phyloP scores from a whole-genome alignment of 2,888 invertebrate species.

The Stenodema calcarata region DNA sequence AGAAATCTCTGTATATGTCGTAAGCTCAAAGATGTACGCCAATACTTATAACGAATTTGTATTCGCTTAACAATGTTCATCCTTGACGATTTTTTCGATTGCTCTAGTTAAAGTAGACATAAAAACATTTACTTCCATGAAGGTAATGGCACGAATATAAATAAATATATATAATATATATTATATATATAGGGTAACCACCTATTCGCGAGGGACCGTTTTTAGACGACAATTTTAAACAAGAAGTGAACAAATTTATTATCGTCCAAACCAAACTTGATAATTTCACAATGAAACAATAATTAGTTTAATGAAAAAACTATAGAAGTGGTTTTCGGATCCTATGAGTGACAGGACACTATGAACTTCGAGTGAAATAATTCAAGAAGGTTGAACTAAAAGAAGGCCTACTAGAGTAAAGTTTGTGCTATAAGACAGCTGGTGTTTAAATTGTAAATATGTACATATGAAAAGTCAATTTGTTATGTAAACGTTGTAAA shows the following conservation, averaged over 20 bases:
- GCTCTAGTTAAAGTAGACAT: not conserved
- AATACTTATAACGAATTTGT: not conserved
- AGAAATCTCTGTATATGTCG: not conserved
- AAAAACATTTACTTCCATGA: not conserved
- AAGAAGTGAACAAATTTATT: not conserved
- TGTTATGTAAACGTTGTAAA: constrained; percentile 48
- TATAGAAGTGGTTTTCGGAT: not conserved
- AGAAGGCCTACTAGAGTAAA: constrained; percentile 49
- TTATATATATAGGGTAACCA: too few species aligned
- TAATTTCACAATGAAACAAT: constrained; percentile 24
- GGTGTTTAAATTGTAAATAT: constrained; percentile 54
- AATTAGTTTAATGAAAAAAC: constrained; percentile 33
- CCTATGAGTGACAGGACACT: not conserved
- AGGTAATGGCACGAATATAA: not conserved
- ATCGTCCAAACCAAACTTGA: constrained; percentile 6
- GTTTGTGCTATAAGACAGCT: constrained; percentile 34
- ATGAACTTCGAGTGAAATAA: not conserved
- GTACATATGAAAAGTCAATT: constrained; percentile 54
- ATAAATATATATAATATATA: too few species aligned
- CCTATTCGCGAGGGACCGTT: not conserved
- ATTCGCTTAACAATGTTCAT: not conserved
- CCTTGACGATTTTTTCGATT: not conserved
- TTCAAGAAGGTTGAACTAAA: not conserved
- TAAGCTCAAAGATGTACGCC: not conserved
- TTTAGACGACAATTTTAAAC: not conserved